Base-by-base conservation (phyloP, 2,113 vertebrate species). In the Spea bombifrons region DNA sequence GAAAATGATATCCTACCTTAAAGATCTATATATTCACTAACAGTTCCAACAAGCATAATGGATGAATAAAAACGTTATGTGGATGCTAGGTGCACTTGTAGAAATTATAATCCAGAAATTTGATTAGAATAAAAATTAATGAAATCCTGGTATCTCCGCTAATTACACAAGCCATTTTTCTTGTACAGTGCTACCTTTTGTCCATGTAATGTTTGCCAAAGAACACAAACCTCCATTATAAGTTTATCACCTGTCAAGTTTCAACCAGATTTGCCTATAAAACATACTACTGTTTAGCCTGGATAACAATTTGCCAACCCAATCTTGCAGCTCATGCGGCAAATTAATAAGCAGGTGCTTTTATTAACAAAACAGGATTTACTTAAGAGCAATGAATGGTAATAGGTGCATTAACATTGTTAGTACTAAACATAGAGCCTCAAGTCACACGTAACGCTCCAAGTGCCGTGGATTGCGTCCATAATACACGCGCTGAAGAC, bases 341-440 rank as follows among this genome's bases (percentile, higher is more conserved):
- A 71, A 46, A 78, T 78, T 78, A 71, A 72, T 71, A 78, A 59
- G 13, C 57, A 53, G 76, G 76, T 71, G 68, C 49, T 47, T 71
- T 78, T 46, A 71, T 57, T 52, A 48, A 12, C 47, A 78, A 13
- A 67, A 47, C 13, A 64, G 15, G 49, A 55, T 71, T 16, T 63
- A 78, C 70, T 61, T 71, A 70, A 12, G 53, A 57, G 17, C 53
- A 47, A 49, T 77, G 66, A 78, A 78, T 44, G 13, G 66, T n/a
- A 68, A 57, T 13, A n/a, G 10, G 5, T 66, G 5, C n/a, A 71
- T 30, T 50, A 43, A 6, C 57, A 57, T 16, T 63, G 66, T 50
- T 55, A 77, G 16, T 47, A 50, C 16, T 30, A 68, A n/a, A 75
- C 59, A 75, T 9, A 67, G 52, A 64, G 48, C 43, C 63, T 30